Conservation (phyloP, 2,888 invertebrate species). For the Aphidius colemani region DNA sequence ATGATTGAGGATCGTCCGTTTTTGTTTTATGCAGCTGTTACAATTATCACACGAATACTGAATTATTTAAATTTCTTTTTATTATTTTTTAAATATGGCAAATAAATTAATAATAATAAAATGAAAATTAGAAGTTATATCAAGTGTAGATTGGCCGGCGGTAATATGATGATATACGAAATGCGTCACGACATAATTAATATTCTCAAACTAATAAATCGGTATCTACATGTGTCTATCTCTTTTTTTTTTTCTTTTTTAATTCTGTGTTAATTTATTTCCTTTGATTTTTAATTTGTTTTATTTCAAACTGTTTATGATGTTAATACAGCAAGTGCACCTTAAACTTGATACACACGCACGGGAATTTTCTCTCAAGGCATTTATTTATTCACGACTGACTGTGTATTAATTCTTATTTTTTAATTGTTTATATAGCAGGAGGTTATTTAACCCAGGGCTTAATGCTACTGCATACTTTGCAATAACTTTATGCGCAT, state of each 20-base stretch:
- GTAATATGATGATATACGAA: constrained; percentile 32
- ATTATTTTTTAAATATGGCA: too few relatives aligned
- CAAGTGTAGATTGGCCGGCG: constrained; percentile 22
- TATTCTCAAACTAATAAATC: constrained; percentile 35
- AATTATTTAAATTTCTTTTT: too few relatives aligned
- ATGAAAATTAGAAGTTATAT: constrained; percentile 15
- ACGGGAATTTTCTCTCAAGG: constrained; percentile 12
- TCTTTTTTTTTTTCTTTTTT: constrained; percentile 2
- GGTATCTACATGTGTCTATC: constrained; percentile 25
- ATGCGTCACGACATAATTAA: constrained; percentile 38
- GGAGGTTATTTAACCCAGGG: constrained; percentile 16
- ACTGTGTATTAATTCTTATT: constrained; percentile 21
- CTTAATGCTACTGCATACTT: constrained; percentile 2
- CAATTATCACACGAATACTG: too few relatives aligned
- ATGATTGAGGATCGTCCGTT: too few relatives aligned
- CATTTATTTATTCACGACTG: constrained; percentile 10
- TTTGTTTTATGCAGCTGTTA: too few relatives aligned
- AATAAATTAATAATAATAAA: too few relatives aligned
- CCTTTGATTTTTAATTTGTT: neutral
- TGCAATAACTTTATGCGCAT: neutral
- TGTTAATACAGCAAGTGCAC: neutral
- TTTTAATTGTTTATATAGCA: constrained; percentile 25
- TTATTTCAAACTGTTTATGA: neutral
- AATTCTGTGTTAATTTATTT: neutral
- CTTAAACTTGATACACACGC: neutral